These are phyloP conservation scores for Pseudoips prasinana DNA, from an alignment of 2,888 invertebrate genomes.

Conservation along the genomic window DNA sequence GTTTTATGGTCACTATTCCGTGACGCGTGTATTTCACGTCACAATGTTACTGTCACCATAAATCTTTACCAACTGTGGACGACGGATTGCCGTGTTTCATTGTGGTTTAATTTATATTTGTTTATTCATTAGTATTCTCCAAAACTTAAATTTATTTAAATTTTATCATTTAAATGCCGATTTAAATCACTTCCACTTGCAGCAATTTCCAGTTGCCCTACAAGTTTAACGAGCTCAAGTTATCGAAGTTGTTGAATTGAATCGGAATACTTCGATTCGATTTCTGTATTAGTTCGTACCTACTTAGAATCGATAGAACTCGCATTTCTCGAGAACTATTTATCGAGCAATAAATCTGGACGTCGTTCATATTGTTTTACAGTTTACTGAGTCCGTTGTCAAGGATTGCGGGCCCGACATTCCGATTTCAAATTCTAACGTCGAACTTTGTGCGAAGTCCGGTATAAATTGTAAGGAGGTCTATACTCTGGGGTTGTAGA, in stretches of 20 bases:
- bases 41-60: slow-evolving; percentile 45
- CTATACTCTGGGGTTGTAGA: slow-evolving; percentile 3
- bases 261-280: slow-evolving; percentile 31
- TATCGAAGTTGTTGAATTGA: slow-evolving; percentile 39
- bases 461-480: slow-evolving; percentile 31
- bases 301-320: slow-evolving; percentile 29
- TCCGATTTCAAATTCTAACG: slow-evolving; percentile 30
- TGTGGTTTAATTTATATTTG: slow-evolving; percentile 36
- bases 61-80: slow-evolving; percentile 46
- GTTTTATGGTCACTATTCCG: slow-evolving; percentile 44
- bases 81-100: slow-evolving; percentile 34
- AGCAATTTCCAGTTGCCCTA: slow-evolving; percentile 24
- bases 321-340: slow-evolving; percentile 39
- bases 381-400: slow-evolving; percentile 30
- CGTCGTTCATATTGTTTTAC: slow-evolving; percentile 37
- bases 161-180: neutral
- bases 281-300: slow-evolving; percentile 27
- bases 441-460: slow-evolving; percentile 26
- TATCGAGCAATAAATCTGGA: slow-evolving; percentile 35
- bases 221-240: slow-evolving; percentile 40
- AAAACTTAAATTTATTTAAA: neutral
- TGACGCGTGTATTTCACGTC: slow-evolving; percentile 26
- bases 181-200: slow-evolving; percentile 11
- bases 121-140: slow-evolving; percentile 11
- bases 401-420: slow-evolving; percentile 27